Evolutionary conservation across 1,140 invertebrate genomes (phyloP).

Genomic region (Agrypnia vestita): DNA sequence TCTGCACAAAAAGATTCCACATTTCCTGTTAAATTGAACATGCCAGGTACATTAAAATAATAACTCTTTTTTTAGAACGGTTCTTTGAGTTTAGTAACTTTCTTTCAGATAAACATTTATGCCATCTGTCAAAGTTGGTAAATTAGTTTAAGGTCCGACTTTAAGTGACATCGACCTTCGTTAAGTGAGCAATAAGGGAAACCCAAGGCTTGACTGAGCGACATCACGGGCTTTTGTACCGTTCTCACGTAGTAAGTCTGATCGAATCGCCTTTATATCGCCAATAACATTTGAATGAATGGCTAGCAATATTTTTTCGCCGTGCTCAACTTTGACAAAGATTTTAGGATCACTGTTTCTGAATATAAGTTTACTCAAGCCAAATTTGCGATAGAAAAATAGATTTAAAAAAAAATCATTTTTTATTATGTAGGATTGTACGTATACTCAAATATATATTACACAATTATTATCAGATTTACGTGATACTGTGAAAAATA

Average conservation of each 20-base stretch:
- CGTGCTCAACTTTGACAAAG: background rate
- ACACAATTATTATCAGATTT: no score
- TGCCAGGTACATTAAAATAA: background rate
- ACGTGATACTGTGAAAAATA: no score
- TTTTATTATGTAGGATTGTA: no score
- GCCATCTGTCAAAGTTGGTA: background rate
- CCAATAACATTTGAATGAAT: no score
- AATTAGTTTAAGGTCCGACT: slow-evolving; percentile 13
- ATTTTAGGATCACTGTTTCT: background rate
- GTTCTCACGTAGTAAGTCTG: background rate
- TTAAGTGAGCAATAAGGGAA: slow-evolving; percentile 39
- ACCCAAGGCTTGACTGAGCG: background rate
- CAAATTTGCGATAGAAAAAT: background rate
- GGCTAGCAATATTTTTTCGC: background rate
- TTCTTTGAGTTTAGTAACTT: background rate
- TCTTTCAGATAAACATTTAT: background rate
- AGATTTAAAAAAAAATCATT: no score
- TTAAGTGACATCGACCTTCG: slow-evolving; percentile 28
- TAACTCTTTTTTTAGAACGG: background rate
- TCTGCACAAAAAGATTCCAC: background rate
- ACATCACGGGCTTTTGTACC: background rate
- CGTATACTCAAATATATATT: no score
- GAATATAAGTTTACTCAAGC: background rate
- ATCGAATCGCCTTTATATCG: background rate
- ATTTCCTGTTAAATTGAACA: background rate